Conservation (phyloP, 1,140 invertebrate genomes). For the Drosophila mojavensis region DNA sequence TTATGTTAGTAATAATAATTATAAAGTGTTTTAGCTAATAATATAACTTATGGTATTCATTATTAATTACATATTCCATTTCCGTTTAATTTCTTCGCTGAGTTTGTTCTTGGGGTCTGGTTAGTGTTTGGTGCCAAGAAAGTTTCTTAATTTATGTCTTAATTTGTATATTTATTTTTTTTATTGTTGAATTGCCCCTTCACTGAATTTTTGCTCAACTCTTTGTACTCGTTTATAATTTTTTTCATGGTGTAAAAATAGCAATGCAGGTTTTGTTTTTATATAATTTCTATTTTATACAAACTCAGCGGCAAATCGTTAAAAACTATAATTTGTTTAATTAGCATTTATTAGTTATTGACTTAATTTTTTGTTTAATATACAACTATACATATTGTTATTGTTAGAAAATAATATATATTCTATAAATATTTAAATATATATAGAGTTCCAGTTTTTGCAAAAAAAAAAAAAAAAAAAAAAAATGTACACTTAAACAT, state of each 20-base stretch:
- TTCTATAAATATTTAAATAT: conserved; percentile 17
- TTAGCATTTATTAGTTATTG: conserved; percentile 26
- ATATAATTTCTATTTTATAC: conserved; percentile 50
- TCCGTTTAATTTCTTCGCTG: too few relatives aligned
- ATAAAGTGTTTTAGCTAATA: too few relatives aligned
- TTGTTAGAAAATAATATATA: conserved; percentile 37
- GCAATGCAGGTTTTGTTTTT: conserved; percentile 47
- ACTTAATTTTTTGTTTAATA: conserved; percentile 50
- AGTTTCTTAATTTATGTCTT: not conserved
- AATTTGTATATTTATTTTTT: conserved; percentile 18
- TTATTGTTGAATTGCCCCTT: conserved; percentile 42
- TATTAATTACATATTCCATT: too few relatives aligned
- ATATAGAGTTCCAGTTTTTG: conserved; percentile 34
- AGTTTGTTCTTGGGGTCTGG: too few relatives aligned
- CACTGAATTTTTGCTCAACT: conserved; percentile 49
- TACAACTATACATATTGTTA: conserved; percentile 74
- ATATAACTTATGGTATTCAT: too few relatives aligned
- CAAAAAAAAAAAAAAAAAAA: conserved; percentile 53
- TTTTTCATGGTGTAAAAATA: conserved; percentile 76
- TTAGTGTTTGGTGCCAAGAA: too few relatives aligned
- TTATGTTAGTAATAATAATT: too few relatives aligned
- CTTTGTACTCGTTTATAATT: conserved; percentile 72
- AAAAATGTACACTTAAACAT: conserved; percentile 61
- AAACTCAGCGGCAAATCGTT: conserved; percentile 68
- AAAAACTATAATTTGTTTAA: conserved; percentile 31